Conservation (phyloP, 2,113 vertebrate species). For the Podiceps cristatus region DNA sequence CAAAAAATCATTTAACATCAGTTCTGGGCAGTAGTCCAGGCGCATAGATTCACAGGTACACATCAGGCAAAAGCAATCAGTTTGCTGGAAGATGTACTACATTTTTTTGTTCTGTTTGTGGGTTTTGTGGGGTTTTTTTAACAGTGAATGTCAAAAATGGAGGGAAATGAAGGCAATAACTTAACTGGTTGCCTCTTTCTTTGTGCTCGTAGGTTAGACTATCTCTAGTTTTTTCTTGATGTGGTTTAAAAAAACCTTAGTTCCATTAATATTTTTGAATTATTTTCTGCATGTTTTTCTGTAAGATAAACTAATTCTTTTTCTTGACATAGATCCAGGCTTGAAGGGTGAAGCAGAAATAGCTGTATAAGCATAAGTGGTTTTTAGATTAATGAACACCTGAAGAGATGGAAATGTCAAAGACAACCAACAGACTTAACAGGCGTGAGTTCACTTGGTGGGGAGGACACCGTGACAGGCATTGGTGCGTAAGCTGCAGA, state of each 20-base stretch:
- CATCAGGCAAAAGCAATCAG: neutral
- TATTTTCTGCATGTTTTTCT: neutral
- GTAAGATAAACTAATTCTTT: neutral
- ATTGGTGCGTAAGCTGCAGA: rapidly evolving
- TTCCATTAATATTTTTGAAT: neutral
- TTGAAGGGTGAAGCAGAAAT: neutral
- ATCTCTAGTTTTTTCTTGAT: neutral
- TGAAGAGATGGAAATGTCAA: neutral
- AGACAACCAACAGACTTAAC: neutral
- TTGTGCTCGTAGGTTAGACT: neutral
- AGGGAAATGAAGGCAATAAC: neutral
- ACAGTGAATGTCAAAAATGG: neutral
- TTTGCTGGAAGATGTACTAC: neutral
- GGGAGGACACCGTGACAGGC: neutral
- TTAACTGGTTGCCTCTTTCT: neutral
- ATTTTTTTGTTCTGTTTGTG: neutral
- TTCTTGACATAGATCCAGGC: neutral
- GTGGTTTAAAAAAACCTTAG: neutral
- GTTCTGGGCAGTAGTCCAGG: neutral
- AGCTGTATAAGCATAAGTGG: neutral
- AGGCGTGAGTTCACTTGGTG: rapidly evolving
- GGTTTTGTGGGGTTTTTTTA: neutral
- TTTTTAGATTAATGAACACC: neutral
- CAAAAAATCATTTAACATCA: neutral
- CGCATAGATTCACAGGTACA: neutral